Percentiles rank a stretch among this genome's conserved stretches.
Conservation (phyloP, 2,113 vertebrate genomes). For the Sarotherodon lohbergeri region DNA sequence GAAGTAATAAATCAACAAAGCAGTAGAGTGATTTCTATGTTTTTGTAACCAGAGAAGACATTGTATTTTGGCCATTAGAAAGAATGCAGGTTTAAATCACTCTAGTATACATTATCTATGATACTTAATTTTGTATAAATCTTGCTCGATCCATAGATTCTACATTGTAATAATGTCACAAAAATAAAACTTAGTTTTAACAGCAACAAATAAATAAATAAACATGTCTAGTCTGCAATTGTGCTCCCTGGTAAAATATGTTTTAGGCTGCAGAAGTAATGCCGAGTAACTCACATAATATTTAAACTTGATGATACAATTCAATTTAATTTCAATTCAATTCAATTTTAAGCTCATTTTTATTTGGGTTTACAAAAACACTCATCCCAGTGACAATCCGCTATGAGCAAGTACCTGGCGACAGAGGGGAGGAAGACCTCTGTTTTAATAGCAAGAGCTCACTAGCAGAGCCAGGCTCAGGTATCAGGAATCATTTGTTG, state of each 20-base stretch:
- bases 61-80: background rate
- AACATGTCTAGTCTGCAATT: background rate
- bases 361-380: background rate
- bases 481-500: background rate
- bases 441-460: background rate
- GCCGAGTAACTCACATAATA: background rate
- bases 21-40: background rate
- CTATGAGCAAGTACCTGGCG: background rate
- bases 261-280: background rate
- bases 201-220: background rate
- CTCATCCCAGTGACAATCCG: background rate
- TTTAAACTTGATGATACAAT: background rate
- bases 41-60: background rate
- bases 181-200: too few relatives aligned
- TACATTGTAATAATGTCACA: too few relatives aligned
- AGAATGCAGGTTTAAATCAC: background rate
- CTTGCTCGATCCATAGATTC: background rate
- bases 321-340: background rate
- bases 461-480: background rate
- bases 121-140: background rate
- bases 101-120: background rate
- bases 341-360: background rate
- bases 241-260: background rate
- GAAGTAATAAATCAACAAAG: background rate
- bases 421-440: background rate